Conservation (phyloP, 92 coral and sea anemone genomes). For the Plumapathes pennacea region DNA sequence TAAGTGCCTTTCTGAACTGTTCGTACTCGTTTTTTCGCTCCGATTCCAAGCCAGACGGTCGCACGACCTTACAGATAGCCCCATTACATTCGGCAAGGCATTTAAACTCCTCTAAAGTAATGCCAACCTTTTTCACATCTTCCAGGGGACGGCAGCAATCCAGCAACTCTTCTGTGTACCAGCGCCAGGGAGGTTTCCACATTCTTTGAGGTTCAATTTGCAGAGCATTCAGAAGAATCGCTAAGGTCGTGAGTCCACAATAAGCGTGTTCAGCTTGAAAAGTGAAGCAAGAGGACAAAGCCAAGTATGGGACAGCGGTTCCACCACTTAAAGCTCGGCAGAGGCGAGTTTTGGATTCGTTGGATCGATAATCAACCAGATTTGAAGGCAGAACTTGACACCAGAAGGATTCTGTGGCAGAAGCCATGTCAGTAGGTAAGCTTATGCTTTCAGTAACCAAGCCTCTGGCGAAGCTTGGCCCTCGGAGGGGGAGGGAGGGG, state of each 20-base stretch:
- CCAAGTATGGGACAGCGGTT: slow-evolving; percentile 68
- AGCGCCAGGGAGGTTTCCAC: slow-evolving; percentile 94
- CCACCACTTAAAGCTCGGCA: slow-evolving; percentile 61
- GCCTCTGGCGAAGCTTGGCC: no score
- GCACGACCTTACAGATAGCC: slow-evolving; percentile 58
- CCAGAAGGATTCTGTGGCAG: slow-evolving; percentile 54
- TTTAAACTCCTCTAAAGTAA: slow-evolving; percentile 75
- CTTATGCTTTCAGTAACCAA: no score
- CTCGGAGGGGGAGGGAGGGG: no score
- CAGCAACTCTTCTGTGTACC: slow-evolving; percentile 87
- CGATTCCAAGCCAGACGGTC: no score
- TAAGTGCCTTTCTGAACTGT: slow-evolving; percentile 41
- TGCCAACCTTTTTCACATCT: slow-evolving; percentile 63
- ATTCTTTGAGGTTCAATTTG: slow-evolving; percentile 84
- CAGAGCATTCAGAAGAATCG: slow-evolving; percentile 81
- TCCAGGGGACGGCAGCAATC: slow-evolving; percentile 86
- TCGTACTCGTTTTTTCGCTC: slow-evolving; percentile 14
- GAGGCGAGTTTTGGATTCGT: slow-evolving; percentile 76
- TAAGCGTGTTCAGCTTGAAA: slow-evolving; percentile 89
- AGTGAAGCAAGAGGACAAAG: slow-evolving; percentile 76
- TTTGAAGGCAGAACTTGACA: slow-evolving; percentile 59
- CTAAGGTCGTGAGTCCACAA: slow-evolving; percentile 85
- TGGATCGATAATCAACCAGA: slow-evolving; percentile 75
- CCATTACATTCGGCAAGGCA: slow-evolving; percentile 90
- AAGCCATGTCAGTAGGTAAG: no score